Percentiles rank a stretch among this genome's conserved stretches.
Evolutionary conservation across 2,113 vertebrate species (phyloP).

Genomic region (Irena cyanogastra): DNA sequence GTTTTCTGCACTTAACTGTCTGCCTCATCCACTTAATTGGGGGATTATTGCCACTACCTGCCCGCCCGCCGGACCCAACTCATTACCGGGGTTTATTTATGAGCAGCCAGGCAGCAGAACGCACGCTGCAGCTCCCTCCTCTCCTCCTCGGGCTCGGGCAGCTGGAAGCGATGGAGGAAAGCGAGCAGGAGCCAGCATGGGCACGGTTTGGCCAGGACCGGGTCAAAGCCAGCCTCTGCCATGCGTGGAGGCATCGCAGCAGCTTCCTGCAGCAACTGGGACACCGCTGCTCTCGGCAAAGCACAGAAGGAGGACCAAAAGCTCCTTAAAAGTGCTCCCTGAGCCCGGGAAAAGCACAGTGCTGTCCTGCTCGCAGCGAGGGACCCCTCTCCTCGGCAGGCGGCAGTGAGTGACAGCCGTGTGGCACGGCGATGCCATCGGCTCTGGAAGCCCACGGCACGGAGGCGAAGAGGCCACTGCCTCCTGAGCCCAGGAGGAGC

Average conservation of each 20-base stretch:
- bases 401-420: neutral
- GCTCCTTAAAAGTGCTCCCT: neutral
- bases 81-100: slow-evolving; percentile 43
- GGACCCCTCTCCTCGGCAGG: neutral
- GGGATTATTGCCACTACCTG: slow-evolving; percentile 45
- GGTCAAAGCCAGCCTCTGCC: neutral
- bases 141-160: neutral
- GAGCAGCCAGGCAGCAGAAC: neutral
- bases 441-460: neutral
- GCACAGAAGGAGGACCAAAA: neutral
- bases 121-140: neutral
- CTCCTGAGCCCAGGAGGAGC: neutral
- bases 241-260: neutral
- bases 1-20: slow-evolving; percentile 54
- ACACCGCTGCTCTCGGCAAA: neutral
- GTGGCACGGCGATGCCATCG: neutral
- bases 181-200: neutral
- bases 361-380: neutral
- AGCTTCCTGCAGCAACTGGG: neutral
- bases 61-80: neutral
- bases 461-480: fast-evolving
- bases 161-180: neutral
- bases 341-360: neutral
- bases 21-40: slow-evolving; percentile 51
- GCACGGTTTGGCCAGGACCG: neutral